Conservation (phyloP, 2,888 invertebrate genomes). For the Sminthurinus aureus region DNA sequence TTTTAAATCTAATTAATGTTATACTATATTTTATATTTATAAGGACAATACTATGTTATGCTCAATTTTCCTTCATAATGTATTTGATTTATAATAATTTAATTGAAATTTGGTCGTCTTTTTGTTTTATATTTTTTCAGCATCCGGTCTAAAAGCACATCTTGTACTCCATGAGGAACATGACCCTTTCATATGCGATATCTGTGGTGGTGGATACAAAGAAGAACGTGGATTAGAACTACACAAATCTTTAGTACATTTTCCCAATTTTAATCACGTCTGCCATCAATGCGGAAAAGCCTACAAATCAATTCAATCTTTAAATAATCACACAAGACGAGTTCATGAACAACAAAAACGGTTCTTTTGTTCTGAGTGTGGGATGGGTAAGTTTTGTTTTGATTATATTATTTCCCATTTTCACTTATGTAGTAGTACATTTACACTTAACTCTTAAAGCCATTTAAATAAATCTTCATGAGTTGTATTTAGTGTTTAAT, state of each 20-base stretch:
- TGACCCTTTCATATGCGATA: not conserved
- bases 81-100: no score
- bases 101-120: no score
- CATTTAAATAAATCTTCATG: no score
- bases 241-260: not conserved
- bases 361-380: conserved; percentile 3
- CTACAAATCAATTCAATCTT: not conserved
- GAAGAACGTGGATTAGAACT: not conserved
- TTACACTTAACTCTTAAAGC: no score
- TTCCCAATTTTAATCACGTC: not conserved
- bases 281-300: not conserved
- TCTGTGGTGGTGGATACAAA: not conserved
- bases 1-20: not conserved
- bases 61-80: no score
- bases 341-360: not conserved
- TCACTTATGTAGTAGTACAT: no score
- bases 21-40: no score
- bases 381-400: not conserved
- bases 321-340: not conserved
- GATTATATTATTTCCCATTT: no score
- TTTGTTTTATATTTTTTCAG: no score
- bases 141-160: no score
- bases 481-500: not conserved
- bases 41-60: no score
- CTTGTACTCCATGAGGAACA: no score